Conservation (phyloP, 2,888 invertebrate genomes). For the Lycocerus yunnanus region DNA sequence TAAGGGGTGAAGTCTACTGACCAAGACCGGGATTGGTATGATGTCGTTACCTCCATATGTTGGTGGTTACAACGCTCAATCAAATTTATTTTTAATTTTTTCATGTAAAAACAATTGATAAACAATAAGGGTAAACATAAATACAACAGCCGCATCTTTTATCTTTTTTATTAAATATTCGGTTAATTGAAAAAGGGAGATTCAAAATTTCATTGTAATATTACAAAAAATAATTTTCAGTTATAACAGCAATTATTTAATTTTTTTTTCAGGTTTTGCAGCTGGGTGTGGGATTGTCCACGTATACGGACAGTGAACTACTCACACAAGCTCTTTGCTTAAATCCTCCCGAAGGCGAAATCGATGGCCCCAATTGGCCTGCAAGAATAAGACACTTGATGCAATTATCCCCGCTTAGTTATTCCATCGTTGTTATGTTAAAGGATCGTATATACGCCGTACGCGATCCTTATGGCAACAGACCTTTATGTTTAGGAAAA, state of each 20-base stretch:
- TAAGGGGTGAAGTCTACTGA: too few relatives aligned
- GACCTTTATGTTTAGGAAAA: slow-evolving; percentile 94
- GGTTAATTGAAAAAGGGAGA: too few relatives aligned
- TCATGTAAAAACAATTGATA: too few relatives aligned
- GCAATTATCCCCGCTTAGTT: slow-evolving; percentile 92
- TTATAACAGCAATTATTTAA: neutral
- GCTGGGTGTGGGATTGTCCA: slow-evolving; percentile 93
- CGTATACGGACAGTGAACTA: slow-evolving; percentile 94
- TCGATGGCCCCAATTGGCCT: slow-evolving; percentile 89
- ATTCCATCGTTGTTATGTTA: slow-evolving; percentile 92
- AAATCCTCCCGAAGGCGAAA: slow-evolving; percentile 86
- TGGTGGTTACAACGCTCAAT: too few relatives aligned
- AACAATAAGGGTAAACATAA: too few relatives aligned
- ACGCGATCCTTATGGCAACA: slow-evolving; percentile 96
- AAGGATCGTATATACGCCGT: slow-evolving; percentile 94
- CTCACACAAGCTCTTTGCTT: slow-evolving; percentile 95
- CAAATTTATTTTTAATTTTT: too few relatives aligned
- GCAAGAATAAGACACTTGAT: slow-evolving; percentile 91
- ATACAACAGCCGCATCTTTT: too few relatives aligned
- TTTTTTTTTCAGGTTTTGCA: slow-evolving; percentile 72
- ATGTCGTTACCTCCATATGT: too few relatives aligned
- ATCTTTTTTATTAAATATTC: too few relatives aligned
- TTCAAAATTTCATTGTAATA: too few relatives aligned
- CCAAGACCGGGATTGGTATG: too few relatives aligned
- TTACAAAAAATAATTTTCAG: too few relatives aligned